Conservation (phyloP, 2,888 invertebrate species). For the Andrena dorsata region DNA sequence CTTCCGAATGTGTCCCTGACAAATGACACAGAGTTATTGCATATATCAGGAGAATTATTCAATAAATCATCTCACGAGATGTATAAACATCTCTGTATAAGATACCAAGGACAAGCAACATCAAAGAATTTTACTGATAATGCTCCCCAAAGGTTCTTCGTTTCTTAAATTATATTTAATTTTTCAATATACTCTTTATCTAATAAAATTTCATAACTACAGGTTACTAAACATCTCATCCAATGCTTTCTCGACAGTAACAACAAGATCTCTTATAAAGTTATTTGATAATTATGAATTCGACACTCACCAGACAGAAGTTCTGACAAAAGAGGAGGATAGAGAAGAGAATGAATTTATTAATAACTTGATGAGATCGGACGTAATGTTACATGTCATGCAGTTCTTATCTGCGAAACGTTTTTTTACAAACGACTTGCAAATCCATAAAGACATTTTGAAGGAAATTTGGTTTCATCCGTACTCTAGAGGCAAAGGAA, state of each 20-base stretch:
- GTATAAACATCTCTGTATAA: constrained; percentile 42
- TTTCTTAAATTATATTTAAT: constrained; percentile 9
- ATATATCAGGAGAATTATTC: constrained; percentile 49
- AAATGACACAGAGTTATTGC: constrained; percentile 47
- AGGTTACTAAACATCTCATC: constrained; percentile 54
- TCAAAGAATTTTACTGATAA: constrained; percentile 64
- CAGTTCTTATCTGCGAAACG: constrained; percentile 70
- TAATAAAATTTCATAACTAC: constrained; percentile 33
- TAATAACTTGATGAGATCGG: constrained; percentile 59
- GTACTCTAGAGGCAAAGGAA: constrained; percentile 84
- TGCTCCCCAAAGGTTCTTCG: constrained; percentile 69
- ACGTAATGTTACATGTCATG: constrained; percentile 64
- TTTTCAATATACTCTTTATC: constrained; percentile 5
- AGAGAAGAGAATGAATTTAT: constrained; percentile 70
- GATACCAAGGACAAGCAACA: constrained; percentile 65
- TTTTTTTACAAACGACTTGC: constrained; percentile 61
- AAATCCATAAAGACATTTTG: constrained; percentile 74
- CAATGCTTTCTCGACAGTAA: constrained; percentile 23
- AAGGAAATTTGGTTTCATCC: constrained; percentile 83
- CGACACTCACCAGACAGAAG: constrained; percentile 62
- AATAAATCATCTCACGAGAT: constrained; percentile 27
- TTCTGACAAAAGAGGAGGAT: constrained; percentile 58
- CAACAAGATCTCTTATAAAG: constrained; percentile 53
- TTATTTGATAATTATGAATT: constrained; percentile 73
- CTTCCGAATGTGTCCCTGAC: constrained; percentile 6